phyloP scores from a whole-genome alignment of 2,888 invertebrate genomes.

The Melikaiella ostensackeni region DNA sequence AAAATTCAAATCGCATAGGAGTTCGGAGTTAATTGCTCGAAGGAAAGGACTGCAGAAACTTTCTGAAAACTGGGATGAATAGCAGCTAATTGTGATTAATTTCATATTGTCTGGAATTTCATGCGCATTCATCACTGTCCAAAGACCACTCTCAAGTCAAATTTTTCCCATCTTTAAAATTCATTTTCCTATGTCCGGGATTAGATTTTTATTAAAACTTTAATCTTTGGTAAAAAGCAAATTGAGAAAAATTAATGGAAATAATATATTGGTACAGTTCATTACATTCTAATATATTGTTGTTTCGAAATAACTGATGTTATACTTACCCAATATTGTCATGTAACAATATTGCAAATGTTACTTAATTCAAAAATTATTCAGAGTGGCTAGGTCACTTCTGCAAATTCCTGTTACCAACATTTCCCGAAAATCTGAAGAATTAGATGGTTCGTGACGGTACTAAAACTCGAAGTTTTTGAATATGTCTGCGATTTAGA shows the following conservation, averaged over 20 bases:
- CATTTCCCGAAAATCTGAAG: not conserved
- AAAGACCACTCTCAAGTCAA: not conserved
- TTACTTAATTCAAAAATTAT: too few relatives aligned
- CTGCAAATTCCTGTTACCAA: not conserved
- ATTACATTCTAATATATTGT: not conserved
- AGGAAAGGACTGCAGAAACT: constrained; percentile 42
- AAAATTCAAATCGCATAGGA: constrained; percentile 34
- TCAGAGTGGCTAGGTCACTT: too few relatives aligned
- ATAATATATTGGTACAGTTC: too few relatives aligned
- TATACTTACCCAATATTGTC: too few relatives aligned
- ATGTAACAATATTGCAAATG: too few relatives aligned
- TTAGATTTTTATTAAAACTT: not conserved
- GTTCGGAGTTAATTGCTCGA: constrained; percentile 41
- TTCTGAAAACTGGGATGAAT: constrained; percentile 60
- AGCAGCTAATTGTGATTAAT: constrained; percentile 73
- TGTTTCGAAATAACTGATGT: not conserved
- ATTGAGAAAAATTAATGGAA: not conserved
- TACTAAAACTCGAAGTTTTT: too few relatives aligned
- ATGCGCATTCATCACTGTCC: constrained; percentile 29
- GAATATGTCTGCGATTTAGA: too few relatives aligned
- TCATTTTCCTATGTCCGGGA: not conserved
- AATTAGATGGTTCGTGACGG: not conserved
- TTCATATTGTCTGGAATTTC: constrained; percentile 65
- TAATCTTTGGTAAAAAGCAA: not conserved
- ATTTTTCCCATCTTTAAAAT: constrained; percentile 25